Base-by-base conservation (phyloP, 2,797 vertebrate genomes). In the Pristis pectinata region DNA sequence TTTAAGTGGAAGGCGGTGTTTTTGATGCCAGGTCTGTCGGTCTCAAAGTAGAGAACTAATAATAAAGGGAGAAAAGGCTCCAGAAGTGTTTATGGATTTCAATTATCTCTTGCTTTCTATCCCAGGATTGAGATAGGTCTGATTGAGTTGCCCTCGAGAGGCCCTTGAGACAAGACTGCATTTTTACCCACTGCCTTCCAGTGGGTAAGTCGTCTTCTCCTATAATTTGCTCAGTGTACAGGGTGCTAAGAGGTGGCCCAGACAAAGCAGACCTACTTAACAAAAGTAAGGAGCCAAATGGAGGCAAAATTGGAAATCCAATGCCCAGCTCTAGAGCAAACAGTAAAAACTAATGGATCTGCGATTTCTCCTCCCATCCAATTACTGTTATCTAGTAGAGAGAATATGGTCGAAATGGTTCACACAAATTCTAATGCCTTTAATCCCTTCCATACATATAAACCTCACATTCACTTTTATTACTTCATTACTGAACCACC, bases 401-500 rank as follows among this genome's bases (percentile, higher is more conserved):
- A 98, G 98, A 98, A 98, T 98, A 98, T 98, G 97, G 97, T 97
- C 97, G 97, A 97, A 97, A 96, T 95, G 96, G 97, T 97, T 98
- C 97, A 98, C 98, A 98, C 97, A 97, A 97, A 98, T 97, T 97
- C 97, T 97, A 97, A 98, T 97, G 96, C 98, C 97, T 93, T 96
- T 99, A 99, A 99, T 99, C 98, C 98, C 97, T 98, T 98, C 97
- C 97, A 98, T 98, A 98, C 98, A 98, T 97, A 97, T 97, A 97
- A 98, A 98, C 97, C 97, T 97, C 97, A 97, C 98, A 97, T 97
- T 98, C 97, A 97, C 96, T 96, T 94, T 96, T 96, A 96, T 96
- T 95, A 96, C 97, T 97, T 96, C 98, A 98, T 98, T 98, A 97
- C 95, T 83, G 93, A 98, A 97, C 98, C 99, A 99, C 98, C 98